Evolutionary conservation across 2,797 vertebrate species (phyloP).

Genomic region (Muraenolepis orangiensis): DNA sequence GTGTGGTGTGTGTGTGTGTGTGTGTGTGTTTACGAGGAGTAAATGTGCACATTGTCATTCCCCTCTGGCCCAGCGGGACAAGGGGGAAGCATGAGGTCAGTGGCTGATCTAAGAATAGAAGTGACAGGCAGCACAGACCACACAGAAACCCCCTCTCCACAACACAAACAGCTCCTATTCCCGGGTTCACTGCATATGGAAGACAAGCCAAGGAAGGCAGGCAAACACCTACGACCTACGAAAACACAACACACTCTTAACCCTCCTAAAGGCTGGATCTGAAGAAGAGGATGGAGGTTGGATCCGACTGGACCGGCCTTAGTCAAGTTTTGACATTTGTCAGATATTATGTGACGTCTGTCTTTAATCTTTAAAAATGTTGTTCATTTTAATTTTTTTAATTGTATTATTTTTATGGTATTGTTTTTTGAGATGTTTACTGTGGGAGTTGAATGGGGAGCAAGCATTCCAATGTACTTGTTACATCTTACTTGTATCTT

Average conservation of each 20-base stretch:
- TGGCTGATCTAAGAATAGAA: conserved; percentile 65
- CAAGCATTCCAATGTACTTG: no score
- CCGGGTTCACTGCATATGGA: conserved; percentile 18
- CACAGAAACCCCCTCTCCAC: conserved; percentile 38
- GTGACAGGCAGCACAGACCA: conserved; percentile 44
- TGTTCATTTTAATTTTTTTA: no score
- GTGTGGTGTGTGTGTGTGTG: conserved; percentile 8
- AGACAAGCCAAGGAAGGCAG: conserved; percentile 14
- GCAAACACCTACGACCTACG: no score
- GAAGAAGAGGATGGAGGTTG: no score
- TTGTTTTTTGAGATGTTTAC: no score
- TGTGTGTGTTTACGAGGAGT: conserved; percentile 36
- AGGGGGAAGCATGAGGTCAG: conserved; percentile 52
- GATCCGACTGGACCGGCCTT: no score
- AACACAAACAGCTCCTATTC: conserved; percentile 45
- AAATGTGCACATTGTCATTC: conserved; percentile 53
- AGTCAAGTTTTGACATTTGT: no score
- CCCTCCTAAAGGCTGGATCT: neutral
- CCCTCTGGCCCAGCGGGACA: conserved; percentile 50
- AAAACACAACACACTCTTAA: conserved; percentile 11
- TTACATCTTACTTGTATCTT: no score
- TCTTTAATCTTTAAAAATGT: neutral
- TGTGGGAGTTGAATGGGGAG: no score
- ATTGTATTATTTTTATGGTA: no score
- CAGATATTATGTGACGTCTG: no score